Conservation (phyloP, 2,797 vertebrate species). For the Dipus sagitta region DNA sequence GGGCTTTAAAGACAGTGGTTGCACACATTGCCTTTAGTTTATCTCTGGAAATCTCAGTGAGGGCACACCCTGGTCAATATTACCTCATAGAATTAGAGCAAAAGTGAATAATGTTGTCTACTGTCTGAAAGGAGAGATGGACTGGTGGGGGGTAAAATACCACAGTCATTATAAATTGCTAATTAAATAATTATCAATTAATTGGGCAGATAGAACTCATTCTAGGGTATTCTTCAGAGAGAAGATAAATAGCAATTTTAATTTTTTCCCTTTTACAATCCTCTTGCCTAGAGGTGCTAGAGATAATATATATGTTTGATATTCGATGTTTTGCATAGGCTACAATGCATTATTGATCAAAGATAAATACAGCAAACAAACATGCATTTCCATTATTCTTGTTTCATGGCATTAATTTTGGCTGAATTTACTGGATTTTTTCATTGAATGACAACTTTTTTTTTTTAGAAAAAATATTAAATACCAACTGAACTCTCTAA, state of each 20-base stretch:
- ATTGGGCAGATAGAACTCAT: conserved; percentile 90
- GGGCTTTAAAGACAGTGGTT: conserved; percentile 80
- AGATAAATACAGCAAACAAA: conserved; percentile 84
- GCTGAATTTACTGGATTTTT: conserved; percentile 84
- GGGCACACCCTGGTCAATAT: conserved; percentile 82
- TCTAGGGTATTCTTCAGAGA: conserved; percentile 89
- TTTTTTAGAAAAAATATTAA: conserved; percentile 76
- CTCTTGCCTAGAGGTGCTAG: conserved; percentile 86
- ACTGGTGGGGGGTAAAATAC: conserved; percentile 89
- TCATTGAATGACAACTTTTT: conserved; percentile 81
- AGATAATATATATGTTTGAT: conserved; percentile 82
- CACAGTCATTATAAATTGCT: conserved; percentile 92
- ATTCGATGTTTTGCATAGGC: conserved; percentile 79
- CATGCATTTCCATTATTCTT: conserved; percentile 83
- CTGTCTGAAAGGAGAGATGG: conserved; percentile 87
- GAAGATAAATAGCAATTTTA: conserved; percentile 88
- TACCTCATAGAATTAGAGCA: conserved; percentile 81
- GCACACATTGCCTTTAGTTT: conserved; percentile 80
- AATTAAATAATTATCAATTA: conserved; percentile 94
- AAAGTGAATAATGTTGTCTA: conserved; percentile 84
- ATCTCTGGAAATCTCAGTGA: conserved; percentile 82
- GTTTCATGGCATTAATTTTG: conserved; percentile 86
- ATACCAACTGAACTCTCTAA: conserved; percentile 35
- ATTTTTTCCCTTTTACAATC: conserved; percentile 84
- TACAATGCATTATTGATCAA: conserved; percentile 82